phyloP scores from a whole-genome alignment of 2,797 vertebrate genomes.

The Sciaenops ocellatus region DNA sequence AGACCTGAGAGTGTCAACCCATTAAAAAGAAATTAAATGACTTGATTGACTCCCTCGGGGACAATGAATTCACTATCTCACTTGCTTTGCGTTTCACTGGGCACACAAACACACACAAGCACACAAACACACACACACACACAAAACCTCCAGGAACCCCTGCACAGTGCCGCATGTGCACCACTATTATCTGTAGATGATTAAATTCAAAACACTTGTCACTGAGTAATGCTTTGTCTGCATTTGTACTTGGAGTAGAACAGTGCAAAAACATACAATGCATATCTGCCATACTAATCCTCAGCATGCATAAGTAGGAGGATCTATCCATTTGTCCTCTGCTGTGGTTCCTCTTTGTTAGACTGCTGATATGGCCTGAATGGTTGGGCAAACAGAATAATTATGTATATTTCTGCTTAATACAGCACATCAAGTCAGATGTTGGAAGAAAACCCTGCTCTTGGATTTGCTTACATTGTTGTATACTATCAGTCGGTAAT shows the following conservation, averaged over 20 bases:
- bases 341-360: slow-evolving; percentile 60
- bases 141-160: slow-evolving; percentile 21
- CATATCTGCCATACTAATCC: slow-evolving; percentile 72
- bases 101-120: slow-evolving; percentile 9
- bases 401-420: slow-evolving; percentile 74
- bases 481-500: slow-evolving; percentile 8
- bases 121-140: slow-evolving; percentile 17
- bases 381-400: slow-evolving; percentile 70
- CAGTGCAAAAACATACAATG: slow-evolving; percentile 61
- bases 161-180: slow-evolving; percentile 32
- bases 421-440: slow-evolving; percentile 62
- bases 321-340: slow-evolving; percentile 67
- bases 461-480: slow-evolving; percentile 14
- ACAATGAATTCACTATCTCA: slow-evolving; percentile 50
- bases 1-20: slow-evolving; percentile 42
- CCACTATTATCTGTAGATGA: slow-evolving; percentile 69
- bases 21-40: slow-evolving; percentile 66
- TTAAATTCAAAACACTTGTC: slow-evolving; percentile 69
- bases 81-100: slow-evolving; percentile 27
- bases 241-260: slow-evolving; percentile 57
- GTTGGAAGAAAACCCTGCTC: slow-evolving; percentile 5
- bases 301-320: slow-evolving; percentile 52
- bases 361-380: slow-evolving; percentile 74
- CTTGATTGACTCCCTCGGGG: slow-evolving; percentile 62
- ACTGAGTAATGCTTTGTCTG: slow-evolving; percentile 77